These are phyloP conservation scores for Heliconius congener DNA, from an alignment of 1,140 invertebrate species.

Conservation along the genomic window DNA sequence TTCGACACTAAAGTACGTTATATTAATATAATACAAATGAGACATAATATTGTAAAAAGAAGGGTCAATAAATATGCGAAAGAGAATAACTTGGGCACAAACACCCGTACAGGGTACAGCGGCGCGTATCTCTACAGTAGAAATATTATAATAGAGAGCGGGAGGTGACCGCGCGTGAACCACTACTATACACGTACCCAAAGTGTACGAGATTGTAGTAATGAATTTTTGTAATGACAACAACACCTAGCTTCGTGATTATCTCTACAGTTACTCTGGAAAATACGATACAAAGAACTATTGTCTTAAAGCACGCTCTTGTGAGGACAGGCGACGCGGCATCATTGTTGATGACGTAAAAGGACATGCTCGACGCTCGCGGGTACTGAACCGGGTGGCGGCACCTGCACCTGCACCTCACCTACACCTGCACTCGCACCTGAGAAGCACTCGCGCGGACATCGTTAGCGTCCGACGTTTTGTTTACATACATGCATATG, in stretches of 20 bases:
- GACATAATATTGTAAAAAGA: background rate
- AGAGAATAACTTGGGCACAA: background rate
- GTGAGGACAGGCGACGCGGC: conserved; percentile 11
- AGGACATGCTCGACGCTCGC: background rate
- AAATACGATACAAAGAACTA: conserved; percentile 26
- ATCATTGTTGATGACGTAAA: conserved; percentile 22
- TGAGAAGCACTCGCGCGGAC: background rate
- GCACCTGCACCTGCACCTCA: background rate
- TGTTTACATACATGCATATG: no score
- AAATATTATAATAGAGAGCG: background rate
- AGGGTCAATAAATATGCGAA: background rate
- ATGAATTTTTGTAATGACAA: background rate
- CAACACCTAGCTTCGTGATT: background rate
- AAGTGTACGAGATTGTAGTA: no score
- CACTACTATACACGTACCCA: no score
- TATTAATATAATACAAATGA: background rate
- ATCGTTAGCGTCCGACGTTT: background rate
- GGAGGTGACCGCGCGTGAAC: background rate
- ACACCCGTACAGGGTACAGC: background rate
- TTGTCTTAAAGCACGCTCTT: conserved; percentile 24
- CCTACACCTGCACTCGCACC: background rate
- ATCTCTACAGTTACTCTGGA: background rate
- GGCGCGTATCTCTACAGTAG: background rate
- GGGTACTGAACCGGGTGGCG: background rate
- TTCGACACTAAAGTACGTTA: background rate